Evolutionary conservation across 2,113 vertebrate genomes (phyloP), one percentile per base, ranked within the genome.

Genomic region (Siphamia tubifer): DNA sequence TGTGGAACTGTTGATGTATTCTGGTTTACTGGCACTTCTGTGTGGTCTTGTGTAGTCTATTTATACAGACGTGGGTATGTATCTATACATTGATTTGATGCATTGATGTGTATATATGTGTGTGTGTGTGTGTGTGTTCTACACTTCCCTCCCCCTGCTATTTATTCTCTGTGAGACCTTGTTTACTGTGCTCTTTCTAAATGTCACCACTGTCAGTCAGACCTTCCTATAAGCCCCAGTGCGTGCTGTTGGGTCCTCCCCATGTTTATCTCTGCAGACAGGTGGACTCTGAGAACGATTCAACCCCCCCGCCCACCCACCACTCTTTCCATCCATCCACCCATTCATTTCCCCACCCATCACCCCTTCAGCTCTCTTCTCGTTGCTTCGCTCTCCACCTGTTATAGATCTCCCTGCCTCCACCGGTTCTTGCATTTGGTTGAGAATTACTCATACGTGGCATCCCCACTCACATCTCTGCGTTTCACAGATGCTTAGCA

Each of bases 181-280:
- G 88, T 91, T 90, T 88, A 92, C 80, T 81, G 70, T 82, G 82
- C 84, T 87, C 81, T 86, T 89, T 85, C 69, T 79, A 91, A 92
- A 92, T 92, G 91, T 91, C 90, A 91, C 69, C 61, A 53, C 83
- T 87, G 91, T 89, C 91, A 89, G 65, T 92, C 90, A 88, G 64
- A 64, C 40, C 64, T 56, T 77, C 71, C 66, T 73, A 79, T 82
- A 86, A 82, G 69, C 57, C 57, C 49, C 54, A 39, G 65, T 79
- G 75, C 42, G 54, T 74, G 72, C 85, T 80, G 67, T 32, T 32
- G 74, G 67, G 73, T 60, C 77, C 58, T 86, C 77, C 80, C 61
- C 66, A 23, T 73, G 80, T 83, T 91, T 90, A 91, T 90, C 89
- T 83, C 63, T 58, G 57, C 58, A 78, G 81, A 86, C 89, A 89